Evolutionary conservation across 2,113 vertebrate species (phyloP).

Genomic region (Picathartes gymnocephalus): DNA sequence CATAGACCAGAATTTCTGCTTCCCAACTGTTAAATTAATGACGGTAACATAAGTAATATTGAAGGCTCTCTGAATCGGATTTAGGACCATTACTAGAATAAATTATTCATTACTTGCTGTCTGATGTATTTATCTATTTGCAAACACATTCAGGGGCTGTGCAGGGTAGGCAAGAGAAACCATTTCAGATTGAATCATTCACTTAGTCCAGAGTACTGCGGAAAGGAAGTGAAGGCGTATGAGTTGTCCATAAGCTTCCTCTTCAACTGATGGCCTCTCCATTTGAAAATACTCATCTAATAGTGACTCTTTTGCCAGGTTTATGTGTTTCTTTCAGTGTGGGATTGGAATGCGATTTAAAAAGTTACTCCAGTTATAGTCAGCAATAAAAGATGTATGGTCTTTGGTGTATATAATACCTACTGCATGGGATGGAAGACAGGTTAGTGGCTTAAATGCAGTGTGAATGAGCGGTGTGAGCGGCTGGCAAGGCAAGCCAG

Average conservation of each 20-base stretch:
- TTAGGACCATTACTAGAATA: neutral
- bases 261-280: neutral
- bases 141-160: neutral
- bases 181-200: neutral
- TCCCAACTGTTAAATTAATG: neutral
- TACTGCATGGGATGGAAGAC: neutral
- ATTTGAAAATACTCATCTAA: neutral
- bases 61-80: neutral
- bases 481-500: neutral
- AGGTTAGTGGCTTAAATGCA: neutral
- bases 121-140: neutral
- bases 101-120: neutral
- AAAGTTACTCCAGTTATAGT: neutral
- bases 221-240: neutral
- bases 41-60: neutral
- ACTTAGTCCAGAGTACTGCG: neutral
- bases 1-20: neutral
- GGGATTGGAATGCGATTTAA: neutral
- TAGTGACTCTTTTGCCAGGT: neutral
- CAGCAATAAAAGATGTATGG: neutral
- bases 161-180: neutral
- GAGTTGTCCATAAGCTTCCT: neutral
- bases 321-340: neutral
- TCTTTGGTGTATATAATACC: neutral
- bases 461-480: accelerated